Conservation (phyloP, 1,140 invertebrate species). For the Ridgeia piscesae region DNA sequence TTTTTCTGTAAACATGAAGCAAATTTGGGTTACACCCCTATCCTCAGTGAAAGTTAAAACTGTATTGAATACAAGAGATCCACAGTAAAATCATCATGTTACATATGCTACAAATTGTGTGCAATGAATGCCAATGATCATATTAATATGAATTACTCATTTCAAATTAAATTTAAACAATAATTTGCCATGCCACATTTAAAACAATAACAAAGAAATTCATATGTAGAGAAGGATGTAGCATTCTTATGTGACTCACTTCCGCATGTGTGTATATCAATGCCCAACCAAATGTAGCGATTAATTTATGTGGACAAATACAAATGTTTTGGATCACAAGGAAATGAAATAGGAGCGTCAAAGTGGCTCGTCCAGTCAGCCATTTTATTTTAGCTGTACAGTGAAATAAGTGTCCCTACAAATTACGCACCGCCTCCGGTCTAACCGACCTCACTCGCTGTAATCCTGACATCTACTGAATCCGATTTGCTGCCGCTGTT, state of each 20-base stretch:
- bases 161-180: not conserved
- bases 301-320: not conserved
- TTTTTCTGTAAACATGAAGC: too few species aligned
- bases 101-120: too few species aligned
- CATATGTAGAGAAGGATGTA: not conserved
- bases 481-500: not conserved
- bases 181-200: not conserved
- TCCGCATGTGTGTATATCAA: not conserved
- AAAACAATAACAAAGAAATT: not conserved
- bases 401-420: not conserved
- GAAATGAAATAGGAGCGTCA: not conserved
- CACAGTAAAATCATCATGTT: too few species aligned
- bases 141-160: not conserved
- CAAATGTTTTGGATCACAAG: not conserved
- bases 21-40: too few species aligned
- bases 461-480: not conserved
- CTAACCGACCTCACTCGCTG: not conserved
- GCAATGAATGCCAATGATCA: not conserved
- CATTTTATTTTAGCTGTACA: not conserved
- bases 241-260: not conserved
- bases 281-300: not conserved
- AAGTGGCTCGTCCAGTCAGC: not conserved
- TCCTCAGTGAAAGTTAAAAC: too few species aligned
- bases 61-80: too few species aligned
- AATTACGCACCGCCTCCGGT: not conserved